Percentiles rank a stretch among this genome's conserved stretches.
These are phyloP conservation scores for Rhynchonycteris naso DNA, from an alignment of 2,797 vertebrate species.

Conservation along the genomic window DNA sequence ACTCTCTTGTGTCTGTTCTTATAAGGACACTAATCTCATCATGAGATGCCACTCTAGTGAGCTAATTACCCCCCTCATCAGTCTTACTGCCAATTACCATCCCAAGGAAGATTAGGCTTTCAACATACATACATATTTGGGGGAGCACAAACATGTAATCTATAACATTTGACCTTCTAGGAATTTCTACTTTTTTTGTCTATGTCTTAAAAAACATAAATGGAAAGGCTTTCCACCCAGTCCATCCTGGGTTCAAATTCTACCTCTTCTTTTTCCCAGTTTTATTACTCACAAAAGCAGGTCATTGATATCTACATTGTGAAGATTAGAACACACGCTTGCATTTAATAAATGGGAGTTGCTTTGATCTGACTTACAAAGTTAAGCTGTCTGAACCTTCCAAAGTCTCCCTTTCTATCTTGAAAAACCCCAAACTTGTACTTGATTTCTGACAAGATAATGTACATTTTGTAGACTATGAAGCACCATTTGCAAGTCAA, in stretches of 20 bases:
- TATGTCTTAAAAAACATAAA: background rate
- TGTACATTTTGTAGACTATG: background rate
- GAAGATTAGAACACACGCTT: background rate
- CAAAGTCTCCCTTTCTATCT: background rate
- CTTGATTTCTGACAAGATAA: background rate
- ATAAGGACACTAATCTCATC: background rate
- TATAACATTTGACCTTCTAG: background rate
- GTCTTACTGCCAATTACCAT: background rate
- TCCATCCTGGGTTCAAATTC: background rate
- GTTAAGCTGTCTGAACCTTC: background rate
- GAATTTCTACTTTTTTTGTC: background rate
- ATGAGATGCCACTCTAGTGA: background rate
- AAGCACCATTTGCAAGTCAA: background rate
- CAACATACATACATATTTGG: background rate
- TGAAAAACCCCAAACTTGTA: background rate
- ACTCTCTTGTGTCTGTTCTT: background rate
- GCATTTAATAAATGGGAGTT: background rate
- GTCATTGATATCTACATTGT: background rate
- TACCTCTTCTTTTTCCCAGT: background rate
- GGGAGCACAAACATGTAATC: background rate
- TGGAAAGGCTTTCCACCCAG: background rate
- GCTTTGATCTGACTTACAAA: background rate
- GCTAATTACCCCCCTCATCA: background rate
- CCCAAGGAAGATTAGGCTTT: background rate
- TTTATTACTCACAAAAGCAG: background rate